phyloP scores from a whole-genome alignment of 1,140 invertebrate genomes.

The Drosophila pseudoobscura region DNA sequence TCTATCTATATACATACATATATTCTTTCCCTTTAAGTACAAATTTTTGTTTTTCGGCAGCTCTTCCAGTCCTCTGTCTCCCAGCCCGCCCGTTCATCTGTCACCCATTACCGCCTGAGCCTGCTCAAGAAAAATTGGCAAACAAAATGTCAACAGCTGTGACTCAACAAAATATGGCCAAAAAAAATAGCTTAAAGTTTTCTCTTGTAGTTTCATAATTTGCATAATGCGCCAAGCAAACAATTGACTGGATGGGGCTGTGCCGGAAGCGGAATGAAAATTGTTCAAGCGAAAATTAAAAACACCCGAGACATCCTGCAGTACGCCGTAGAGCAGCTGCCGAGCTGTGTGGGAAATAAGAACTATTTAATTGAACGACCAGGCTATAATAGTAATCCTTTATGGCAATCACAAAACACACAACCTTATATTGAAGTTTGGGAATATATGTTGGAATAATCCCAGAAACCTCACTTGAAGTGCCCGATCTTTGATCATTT shows the following conservation, averaged over 20 bases:
- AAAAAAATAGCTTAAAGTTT: conserved; percentile 33
- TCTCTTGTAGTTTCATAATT: conserved; percentile 49
- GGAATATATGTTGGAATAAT: no score
- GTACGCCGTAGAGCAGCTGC: not conserved
- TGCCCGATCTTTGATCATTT: no score
- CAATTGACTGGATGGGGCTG: conserved; percentile 25
- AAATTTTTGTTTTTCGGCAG: no score
- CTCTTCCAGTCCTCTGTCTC: no score
- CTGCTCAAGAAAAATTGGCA: conserved; percentile 20
- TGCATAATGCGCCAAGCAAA: conserved; percentile 51
- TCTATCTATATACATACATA: no score
- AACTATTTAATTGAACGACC: no score
- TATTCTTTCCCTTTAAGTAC: no score
- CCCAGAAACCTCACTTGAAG: no score
- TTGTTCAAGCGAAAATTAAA: conserved; percentile 49
- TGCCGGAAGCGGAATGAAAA: conserved; percentile 14
- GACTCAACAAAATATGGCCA: conserved; percentile 18
- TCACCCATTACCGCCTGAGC: not conserved
- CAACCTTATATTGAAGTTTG: no score
- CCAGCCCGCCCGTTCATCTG: no score
- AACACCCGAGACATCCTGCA: conserved; percentile 45
- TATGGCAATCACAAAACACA: no score
- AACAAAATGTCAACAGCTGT: conserved; percentile 36
- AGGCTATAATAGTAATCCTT: no score
- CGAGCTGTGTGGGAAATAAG: conserved; percentile 4